A percentile compares a stretch with the other conserved stretches of the same genome.
Evolutionary conservation across 2,888 invertebrate genomes (phyloP).

Genomic region (Trypoxylon attenuatum): DNA sequence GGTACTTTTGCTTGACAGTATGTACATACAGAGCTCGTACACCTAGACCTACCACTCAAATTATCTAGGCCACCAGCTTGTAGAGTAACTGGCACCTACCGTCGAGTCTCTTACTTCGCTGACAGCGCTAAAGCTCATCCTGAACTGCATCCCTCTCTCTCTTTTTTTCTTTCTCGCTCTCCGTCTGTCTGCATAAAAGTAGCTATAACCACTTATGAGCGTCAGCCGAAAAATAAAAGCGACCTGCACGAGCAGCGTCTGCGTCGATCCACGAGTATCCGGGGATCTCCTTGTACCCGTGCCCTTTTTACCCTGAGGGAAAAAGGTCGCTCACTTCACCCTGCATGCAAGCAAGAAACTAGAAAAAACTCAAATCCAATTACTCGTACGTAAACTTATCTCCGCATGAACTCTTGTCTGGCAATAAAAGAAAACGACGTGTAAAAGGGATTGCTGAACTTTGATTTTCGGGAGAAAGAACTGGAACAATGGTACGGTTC

Average conservation of each 20-base stretch:
- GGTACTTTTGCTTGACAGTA: conserved; percentile 9
- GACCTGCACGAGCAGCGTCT: conserved; percentile 8
- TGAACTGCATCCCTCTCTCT: no score
- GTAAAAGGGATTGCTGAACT: no score
- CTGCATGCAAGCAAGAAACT: no score
- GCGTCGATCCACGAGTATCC: conserved; percentile 11
- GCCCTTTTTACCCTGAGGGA: conserved; percentile 7
- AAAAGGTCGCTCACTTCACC: no score
- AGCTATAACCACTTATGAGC: conserved; percentile 31
- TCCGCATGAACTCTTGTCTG: background rate
- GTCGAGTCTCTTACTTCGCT: conserved; percentile 45
- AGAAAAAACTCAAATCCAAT: conserved; percentile 11
- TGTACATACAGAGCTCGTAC: conserved; percentile 10
- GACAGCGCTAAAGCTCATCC: conserved; percentile 44
- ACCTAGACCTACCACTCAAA: conserved; percentile 41
- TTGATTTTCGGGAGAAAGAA: no score
- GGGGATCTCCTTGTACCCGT: background rate
- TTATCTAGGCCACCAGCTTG: conserved; percentile 52
- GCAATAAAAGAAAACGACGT: no score
- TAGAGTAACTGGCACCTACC: conserved; percentile 14
- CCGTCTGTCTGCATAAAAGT: conserved; percentile 10
- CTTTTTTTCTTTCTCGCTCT: no score
- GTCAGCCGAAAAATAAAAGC: conserved; percentile 50
- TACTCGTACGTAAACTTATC: background rate
- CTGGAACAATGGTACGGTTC: no score